Percentiles rank a stretch among this genome's conserved stretches.
These are phyloP conservation scores for Nothoprocta pentlandii DNA, from an alignment of 2,113 vertebrate species.

Conservation along the genomic window DNA sequence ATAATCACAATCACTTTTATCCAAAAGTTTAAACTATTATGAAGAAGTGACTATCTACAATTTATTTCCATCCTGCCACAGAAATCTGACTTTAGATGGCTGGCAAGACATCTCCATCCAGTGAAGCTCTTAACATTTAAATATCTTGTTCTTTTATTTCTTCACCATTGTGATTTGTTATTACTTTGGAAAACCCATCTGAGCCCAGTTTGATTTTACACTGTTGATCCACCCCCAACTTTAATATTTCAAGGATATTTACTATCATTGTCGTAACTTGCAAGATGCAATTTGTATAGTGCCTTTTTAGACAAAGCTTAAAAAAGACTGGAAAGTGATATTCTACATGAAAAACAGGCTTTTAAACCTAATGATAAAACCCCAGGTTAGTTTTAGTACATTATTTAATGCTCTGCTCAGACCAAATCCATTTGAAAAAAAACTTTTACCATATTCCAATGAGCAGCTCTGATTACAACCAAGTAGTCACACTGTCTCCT, in stretches of 20 bases:
- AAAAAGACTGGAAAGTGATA: not conserved
- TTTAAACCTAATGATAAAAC: not conserved
- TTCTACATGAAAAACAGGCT: conserved; percentile 10
- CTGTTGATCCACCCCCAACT: not conserved
- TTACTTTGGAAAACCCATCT: not conserved
- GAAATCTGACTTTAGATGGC: not conserved
- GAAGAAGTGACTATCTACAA: not conserved
- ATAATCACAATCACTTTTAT: not conserved
- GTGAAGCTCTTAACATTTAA: not conserved
- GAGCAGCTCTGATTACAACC: conserved; percentile 49
- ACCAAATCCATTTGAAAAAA: conserved; percentile 63
- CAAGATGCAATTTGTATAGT: not conserved
- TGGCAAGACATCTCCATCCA: not conserved
- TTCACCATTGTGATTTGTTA: not conserved
- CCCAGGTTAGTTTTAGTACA: conserved; percentile 33
- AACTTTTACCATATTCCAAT: conserved; percentile 59
- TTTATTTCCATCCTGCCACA: not conserved
- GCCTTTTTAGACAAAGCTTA: not conserved
- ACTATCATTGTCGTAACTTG: not conserved
- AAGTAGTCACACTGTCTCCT: conserved; percentile 25
- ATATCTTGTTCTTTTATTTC: not conserved
- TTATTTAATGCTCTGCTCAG: conserved; percentile 47
- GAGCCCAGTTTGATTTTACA: not conserved
- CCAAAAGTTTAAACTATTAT: not conserved
- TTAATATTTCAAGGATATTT: not conserved